A percentile compares a stretch with the other conserved stretches of the same genome.
Conservation (phyloP, 1,140 invertebrate species). For the Maniola jurtina region DNA sequence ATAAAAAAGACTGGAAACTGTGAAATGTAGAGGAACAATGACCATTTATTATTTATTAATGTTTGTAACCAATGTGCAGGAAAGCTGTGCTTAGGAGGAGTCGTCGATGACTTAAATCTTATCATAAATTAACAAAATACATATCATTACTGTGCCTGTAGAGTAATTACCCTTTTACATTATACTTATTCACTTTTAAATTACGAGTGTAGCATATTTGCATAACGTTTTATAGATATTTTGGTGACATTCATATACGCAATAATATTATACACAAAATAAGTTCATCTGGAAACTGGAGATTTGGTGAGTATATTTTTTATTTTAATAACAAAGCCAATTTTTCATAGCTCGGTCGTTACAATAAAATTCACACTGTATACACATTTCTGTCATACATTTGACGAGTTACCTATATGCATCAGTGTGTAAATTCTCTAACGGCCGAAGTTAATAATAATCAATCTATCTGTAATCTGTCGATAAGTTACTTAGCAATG, state of each 20-base stretch:
- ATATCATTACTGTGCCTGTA: constrained; percentile 74
- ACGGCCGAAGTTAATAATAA: too few relatives aligned
- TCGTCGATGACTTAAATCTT: constrained; percentile 41
- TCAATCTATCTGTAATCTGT: too few relatives aligned
- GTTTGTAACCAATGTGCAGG: constrained; percentile 30
- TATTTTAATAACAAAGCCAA: constrained; percentile 1
- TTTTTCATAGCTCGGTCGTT: too few relatives aligned
- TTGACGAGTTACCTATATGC: too few relatives aligned
- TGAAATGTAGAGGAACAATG: constrained; percentile 15
- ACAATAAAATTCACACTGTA: too few relatives aligned
- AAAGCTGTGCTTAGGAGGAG: constrained; percentile 27
- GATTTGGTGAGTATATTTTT: constrained; percentile 36
- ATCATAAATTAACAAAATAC: constrained; percentile 50
- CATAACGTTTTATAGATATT: constrained; percentile 46
- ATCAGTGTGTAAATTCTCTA: too few relatives aligned
- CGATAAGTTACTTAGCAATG: too few relatives aligned
- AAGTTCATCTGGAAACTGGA: constrained; percentile 13
- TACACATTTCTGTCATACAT: not conserved
- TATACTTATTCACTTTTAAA: constrained; percentile 55
- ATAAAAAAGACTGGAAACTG: constrained; percentile 23
- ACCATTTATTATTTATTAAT: not conserved
- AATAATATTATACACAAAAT: constrained; percentile 10
- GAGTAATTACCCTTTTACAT: constrained; percentile 46
- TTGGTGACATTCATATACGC: constrained; percentile 23
- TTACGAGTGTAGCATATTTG: constrained; percentile 26